Percentiles rank a stretch among this genome's conserved stretches.
Conservation (phyloP, 2,113 vertebrate species). For the Maccullochella peelii region DNA sequence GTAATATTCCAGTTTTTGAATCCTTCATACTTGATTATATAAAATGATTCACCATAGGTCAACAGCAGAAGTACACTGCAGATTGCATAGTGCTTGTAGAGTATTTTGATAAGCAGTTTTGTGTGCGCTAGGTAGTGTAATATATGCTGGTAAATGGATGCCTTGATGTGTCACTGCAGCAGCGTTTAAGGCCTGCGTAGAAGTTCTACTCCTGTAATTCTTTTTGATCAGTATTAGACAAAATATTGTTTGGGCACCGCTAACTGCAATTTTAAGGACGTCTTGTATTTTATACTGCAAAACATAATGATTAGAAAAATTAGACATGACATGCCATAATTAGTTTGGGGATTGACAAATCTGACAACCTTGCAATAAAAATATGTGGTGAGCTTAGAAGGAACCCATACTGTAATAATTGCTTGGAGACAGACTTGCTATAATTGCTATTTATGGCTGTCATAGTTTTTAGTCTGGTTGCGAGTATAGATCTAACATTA, state of each 20-base stretch:
- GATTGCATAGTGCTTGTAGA: conserved; percentile 51
- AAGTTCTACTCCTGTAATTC: conserved; percentile 27
- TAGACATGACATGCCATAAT: background rate
- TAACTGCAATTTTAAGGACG: conserved; percentile 20
- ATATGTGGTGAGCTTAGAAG: conserved; percentile 6
- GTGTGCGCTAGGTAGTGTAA: conserved; percentile 29
- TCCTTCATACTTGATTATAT: conserved; percentile 68
- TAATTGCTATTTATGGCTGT: conserved; percentile 13
- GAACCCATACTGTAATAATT: conserved; percentile 16
- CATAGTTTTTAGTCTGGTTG: conserved; percentile 8
- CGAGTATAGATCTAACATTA: conserved; percentile 19
- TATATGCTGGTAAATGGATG: conserved; percentile 33
- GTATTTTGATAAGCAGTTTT: conserved; percentile 44
- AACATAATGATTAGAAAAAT: background rate
- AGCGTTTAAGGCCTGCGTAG: conserved; percentile 16
- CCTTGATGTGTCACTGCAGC: conserved; percentile 8
- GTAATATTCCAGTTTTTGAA: conserved; percentile 59
- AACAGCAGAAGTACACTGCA: conserved; percentile 42
- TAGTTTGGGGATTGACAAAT: conserved; percentile 24
- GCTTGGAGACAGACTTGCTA: conserved; percentile 13
- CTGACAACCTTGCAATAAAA: conserved; percentile 13
- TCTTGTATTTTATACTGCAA: conserved; percentile 42
- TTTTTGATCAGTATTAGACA: conserved; percentile 34
- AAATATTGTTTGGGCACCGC: conserved; percentile 1
- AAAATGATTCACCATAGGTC: conserved; percentile 46